Percentiles rank a stretch among this genome's conserved stretches.
Evolutionary conservation across 2,797 vertebrate species (phyloP).

Genomic region (Acridotheres tristis): DNA sequence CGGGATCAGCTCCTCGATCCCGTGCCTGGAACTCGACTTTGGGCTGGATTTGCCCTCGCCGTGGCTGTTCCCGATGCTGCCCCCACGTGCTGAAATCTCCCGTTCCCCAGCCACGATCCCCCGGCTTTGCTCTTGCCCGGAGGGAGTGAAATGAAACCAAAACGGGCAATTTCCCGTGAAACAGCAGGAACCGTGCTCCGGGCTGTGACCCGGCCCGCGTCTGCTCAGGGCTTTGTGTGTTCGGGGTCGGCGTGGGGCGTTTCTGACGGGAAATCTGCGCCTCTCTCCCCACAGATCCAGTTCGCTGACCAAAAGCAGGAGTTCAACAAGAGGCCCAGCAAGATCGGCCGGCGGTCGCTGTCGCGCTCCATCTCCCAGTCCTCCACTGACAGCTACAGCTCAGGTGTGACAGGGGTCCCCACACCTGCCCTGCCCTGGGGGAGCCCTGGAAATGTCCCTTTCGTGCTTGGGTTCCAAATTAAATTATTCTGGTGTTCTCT

Average conservation of each 20-base stretch:
- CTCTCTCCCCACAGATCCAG: constrained; percentile 86
- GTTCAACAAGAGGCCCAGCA: constrained; percentile 97
- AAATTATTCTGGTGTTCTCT: neutral
- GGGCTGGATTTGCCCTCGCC: neutral
- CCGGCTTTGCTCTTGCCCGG: accelerated
- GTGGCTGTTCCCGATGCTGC: accelerated
- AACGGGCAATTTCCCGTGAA: accelerated
- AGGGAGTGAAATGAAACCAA: neutral
- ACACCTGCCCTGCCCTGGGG: neutral
- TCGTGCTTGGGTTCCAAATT: too few species aligned
- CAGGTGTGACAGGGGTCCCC: constrained; percentile 76
- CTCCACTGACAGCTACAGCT: constrained; percentile 99
- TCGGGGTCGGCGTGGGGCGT: neutral
- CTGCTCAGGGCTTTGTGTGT: neutral
- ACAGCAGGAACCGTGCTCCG: accelerated
- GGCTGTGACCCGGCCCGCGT: accelerated
- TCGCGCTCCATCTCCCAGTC: constrained; percentile 99
- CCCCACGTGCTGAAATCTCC: neutral
- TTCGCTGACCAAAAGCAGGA: constrained; percentile 99
- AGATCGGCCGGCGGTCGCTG: constrained; percentile 95
- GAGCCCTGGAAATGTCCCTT: too few species aligned
- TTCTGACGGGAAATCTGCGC: neutral
- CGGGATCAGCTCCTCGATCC: neutral
- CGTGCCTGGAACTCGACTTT: neutral
- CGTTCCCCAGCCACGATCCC: neutral